Percentiles rank a stretch among this genome's conserved stretches.
These are phyloP conservation scores for Salticus scenicus DNA, from an alignment of 2,888 invertebrate species.

Conservation along the genomic window DNA sequence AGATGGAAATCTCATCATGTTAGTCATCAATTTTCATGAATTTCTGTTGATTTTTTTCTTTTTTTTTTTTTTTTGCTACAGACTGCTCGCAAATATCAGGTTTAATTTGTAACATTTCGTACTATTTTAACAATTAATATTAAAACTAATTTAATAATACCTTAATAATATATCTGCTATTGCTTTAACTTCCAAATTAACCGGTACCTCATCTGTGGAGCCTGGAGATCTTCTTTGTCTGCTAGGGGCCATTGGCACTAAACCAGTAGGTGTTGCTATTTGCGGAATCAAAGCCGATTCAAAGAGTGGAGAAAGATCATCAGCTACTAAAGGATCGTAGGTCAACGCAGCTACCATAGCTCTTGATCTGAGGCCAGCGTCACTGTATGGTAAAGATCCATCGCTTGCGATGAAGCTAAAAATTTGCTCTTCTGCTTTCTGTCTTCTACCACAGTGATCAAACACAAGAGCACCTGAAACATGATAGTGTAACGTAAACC, in stretches of 20 bases:
- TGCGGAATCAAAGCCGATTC: conserved; percentile 75
- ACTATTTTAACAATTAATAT: no score
- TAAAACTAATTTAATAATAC: no score
- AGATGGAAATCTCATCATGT: no score
- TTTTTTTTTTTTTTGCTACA: no score
- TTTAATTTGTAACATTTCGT: no score
- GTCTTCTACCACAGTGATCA: conserved; percentile 75
- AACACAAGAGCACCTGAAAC: conserved; percentile 74
- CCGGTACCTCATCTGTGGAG: conserved; percentile 32
- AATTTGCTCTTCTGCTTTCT: conserved; percentile 75
- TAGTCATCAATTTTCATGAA: no score
- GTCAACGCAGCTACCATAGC: conserved; percentile 75
- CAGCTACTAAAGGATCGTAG: conserved; percentile 74
- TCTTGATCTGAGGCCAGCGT: conserved; percentile 72
- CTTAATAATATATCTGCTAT: conserved; percentile 31
- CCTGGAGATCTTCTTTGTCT: conserved; percentile 23
- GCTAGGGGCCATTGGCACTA: background rate
- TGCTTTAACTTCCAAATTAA: conserved; percentile 72
- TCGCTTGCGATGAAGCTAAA: conserved; percentile 75
- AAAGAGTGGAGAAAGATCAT: conserved; percentile 74
- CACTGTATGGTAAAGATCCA: conserved; percentile 56
- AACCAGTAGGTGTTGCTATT: conserved; percentile 64
- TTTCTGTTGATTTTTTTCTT: no score
- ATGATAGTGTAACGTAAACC: no score
- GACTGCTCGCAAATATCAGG: no score